Base-by-base conservation (phyloP, 2,113 vertebrate genomes). In the Neomonachus schauinslandi region DNA sequence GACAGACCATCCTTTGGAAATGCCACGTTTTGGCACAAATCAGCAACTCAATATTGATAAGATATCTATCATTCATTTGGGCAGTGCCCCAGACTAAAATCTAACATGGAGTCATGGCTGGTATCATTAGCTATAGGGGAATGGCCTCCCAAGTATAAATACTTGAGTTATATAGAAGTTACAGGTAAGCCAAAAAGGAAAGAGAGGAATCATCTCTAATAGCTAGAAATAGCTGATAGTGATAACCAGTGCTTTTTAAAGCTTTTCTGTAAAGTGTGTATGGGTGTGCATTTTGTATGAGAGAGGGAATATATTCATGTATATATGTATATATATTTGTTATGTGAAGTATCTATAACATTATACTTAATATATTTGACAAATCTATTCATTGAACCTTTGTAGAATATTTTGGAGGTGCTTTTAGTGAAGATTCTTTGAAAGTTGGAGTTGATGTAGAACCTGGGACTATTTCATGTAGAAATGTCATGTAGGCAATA, bases 41-140 rank as follows among this genome's bases (percentile, higher is more conserved):
- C 65, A 93, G 81, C 88, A 96, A 96, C 57, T 95, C 82, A 65
- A 57, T 98, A 94, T 42, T 96, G 15, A 6, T 39, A 96, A 94
- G 63, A 95, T 97, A 96, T 92, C 67, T 97, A 4, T 96, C 72
- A 93, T 97, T 98, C 31, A 53, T 97, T 57, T 89, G 67, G 67
- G 51, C 53, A 92, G 61, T 53, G 24, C 67, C 83, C 51, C 49
- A 88, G 80, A 97, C 77, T 87, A 82, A 97, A 93, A 95, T 98
- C 86, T 81, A 72, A 95, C 92, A 80, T 94, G 63, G 80, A 97
- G 36, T 92, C 49, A 1, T 81, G 79, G 59, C 71, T 95, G 39
- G 21, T 94, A 22, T 91, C 49, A 76, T 80, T 88, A 88, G 65
- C 49, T 94, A 5, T 15, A 83, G 84, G n/a, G 88, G 59, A 82